Percentiles rank a stretch among this genome's conserved stretches.
Conservation (phyloP, 2,797 vertebrate species). For the Gorsachius magnificus region DNA sequence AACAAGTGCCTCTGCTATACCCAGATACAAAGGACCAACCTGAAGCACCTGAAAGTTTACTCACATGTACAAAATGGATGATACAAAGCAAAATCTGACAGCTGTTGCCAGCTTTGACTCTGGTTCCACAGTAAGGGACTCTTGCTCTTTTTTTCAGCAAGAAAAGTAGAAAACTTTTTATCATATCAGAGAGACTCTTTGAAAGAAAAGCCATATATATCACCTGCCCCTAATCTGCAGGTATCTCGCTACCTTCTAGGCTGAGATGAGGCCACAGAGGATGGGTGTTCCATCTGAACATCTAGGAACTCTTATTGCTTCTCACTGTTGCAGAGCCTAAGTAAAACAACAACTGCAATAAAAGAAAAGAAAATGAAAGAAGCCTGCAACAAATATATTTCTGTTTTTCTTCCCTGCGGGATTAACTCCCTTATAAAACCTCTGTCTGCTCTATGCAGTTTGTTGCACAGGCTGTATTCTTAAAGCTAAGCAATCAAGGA, state of each 20-base stretch:
- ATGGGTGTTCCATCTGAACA: neutral
- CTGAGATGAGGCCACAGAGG: neutral
- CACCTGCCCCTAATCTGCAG: neutral
- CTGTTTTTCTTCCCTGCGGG: neutral
- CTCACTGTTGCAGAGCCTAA: neutral
- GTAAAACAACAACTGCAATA: neutral
- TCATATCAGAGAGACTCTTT: neutral
- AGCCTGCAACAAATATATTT: neutral
- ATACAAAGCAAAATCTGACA: neutral
- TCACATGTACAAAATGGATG: neutral
- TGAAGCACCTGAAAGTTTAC: neutral
- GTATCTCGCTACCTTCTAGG: neutral
- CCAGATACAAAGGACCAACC: neutral
- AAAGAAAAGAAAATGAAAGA: neutral
- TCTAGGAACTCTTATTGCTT: neutral
- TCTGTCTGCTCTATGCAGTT: neutral
- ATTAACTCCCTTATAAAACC: neutral
- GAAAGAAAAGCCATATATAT: neutral
- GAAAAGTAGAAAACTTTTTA: neutral
- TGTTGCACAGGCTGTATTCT: neutral
- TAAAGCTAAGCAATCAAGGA: conserved; percentile 4
- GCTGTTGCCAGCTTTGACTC: neutral
- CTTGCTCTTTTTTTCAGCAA: neutral
- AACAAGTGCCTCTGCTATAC: neutral
- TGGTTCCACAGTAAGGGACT: neutral